These are phyloP conservation scores for Enteromius mattozi DNA, from an alignment of 2,797 vertebrate species.

Conservation along the genomic window DNA sequence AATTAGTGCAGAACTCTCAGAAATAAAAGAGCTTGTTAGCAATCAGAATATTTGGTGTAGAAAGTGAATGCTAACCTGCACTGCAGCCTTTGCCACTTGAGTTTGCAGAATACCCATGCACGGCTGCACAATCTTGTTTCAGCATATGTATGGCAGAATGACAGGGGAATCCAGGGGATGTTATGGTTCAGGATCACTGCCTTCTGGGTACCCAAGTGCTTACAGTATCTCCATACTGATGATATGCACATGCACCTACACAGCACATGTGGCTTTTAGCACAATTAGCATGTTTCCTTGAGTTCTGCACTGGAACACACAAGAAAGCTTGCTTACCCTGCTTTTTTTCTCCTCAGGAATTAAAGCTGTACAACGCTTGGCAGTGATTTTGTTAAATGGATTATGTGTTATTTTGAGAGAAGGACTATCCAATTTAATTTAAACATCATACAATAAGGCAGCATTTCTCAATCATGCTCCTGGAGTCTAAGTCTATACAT, in stretches of 20 bases:
- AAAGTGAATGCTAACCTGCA: background rate
- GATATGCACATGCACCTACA: background rate
- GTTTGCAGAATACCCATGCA: background rate
- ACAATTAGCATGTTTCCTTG: background rate
- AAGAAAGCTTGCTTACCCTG: conserved; percentile 8
- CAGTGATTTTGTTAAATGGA: background rate
- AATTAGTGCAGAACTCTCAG: conserved; percentile 15
- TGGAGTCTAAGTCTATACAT: background rate
- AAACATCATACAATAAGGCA: background rate
- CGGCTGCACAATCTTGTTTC: conserved; percentile 36
- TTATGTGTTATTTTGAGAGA: background rate
- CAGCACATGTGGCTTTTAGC: background rate
- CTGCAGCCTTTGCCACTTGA: background rate
- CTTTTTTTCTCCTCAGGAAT: background rate
- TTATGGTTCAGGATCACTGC: conserved; percentile 34
- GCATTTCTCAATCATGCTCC: background rate
- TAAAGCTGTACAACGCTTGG: background rate
- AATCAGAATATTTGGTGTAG: background rate
- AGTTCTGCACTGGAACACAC: background rate
- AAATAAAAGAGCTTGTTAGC: conserved; percentile 13
- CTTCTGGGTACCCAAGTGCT: background rate
- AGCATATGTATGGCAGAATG: conserved; percentile 28
- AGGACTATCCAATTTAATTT: background rate
- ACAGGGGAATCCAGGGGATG: conserved; percentile 24
- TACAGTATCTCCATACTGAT: background rate